Base-by-base conservation (phyloP, 2,888 invertebrate species). In the Gari tellinella region DNA sequence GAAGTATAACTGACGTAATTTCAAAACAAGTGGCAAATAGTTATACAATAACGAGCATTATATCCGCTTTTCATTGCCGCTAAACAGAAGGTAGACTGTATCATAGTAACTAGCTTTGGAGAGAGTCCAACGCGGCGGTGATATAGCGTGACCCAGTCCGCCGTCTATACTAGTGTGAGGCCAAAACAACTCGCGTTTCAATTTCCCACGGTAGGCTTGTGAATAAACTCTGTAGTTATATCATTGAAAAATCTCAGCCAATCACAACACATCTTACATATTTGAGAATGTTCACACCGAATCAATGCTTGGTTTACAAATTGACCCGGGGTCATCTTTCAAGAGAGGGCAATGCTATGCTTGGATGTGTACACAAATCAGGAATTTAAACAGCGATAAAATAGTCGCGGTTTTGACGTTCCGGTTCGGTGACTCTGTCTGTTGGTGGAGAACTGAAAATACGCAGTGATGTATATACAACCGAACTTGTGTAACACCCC, bases 151-250 rank as follows among this genome's bases (percentile, higher is more conserved):
- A 31, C 31, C 31, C 10, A 31, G 17, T 40, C n/a, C 14, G 37
- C 43, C 23, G 25, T 49, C 17, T 48, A 19, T 40, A 43, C 38
- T 45, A 15, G 58, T 60, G 66, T 66, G 62, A 75, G 75, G 55
- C 66, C 58, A 12, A 38, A 37, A 41, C 49, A 31, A 23, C 38
- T 57, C 51, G 53, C 21, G 31, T 60, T 25, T 12, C 21, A 21
- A 49, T 68, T 84, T 85, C 83, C 85, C 85, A 83, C 83, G 83
- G 77, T 83, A 60, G 45, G 70, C 75, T 81, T 76, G 82, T 84
- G 84, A 86, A 86, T 86, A 80, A 83, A 81, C 72, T 52, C 66
- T 55, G 45, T 43, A 60, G 72, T 66, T 68, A 70, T 65, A 66
- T 66, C 80, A 80, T 76, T 80, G 76, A 78, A 72, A 52, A 72